Base-by-base conservation (phyloP, 1,140 invertebrate species). In the Magallana angulata region DNA sequence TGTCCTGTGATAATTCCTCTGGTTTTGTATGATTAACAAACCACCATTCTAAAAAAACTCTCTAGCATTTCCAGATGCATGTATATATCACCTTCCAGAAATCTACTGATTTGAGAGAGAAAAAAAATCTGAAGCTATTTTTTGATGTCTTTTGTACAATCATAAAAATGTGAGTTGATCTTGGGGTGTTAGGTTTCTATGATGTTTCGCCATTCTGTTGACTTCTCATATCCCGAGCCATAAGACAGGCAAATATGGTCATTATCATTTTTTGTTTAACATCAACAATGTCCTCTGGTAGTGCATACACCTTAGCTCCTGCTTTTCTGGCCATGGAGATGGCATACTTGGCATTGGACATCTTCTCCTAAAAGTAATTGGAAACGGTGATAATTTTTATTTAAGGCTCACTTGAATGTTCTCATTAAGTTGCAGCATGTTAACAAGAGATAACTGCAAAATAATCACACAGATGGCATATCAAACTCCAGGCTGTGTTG, bases 211-310 rank as follows among this genome's bases (percentile, higher is more conserved):
- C 68, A 36, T 76, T 76, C 24, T 76, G 68, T 76, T 76, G 68
- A 30, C 68, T 76, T 12, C 81, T 57, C 60, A 89, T 57, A 64
- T 89, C 88, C 36, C 81, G 87, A 1, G 84, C 60, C 99, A 99
- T 99, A 88, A 99, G 96, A 94, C 98, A 99, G 48, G 99, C 98
- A 96, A 99, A 99, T 80, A 99, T 97, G 7, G 99, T 99, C 98
- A 99, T 98, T 36, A 99, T 97, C 98, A 99, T 99, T 95, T 99
- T 99, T 57, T 97, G 97, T 94, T 99, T 99, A 1, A 99, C 97
- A 96, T 99, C 98, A 4, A 98, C 97, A 92, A 99, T 99, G 95
- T 99, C 99, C 95, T 99, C 99, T n/a, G 99, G 99, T 86, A 99
- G 95, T 48, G 99, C 99, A 94, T 99, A 99, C 16, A 99, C 98